Conservation (phyloP, 2,113 vertebrate genomes). For the Upupa epops region DNA sequence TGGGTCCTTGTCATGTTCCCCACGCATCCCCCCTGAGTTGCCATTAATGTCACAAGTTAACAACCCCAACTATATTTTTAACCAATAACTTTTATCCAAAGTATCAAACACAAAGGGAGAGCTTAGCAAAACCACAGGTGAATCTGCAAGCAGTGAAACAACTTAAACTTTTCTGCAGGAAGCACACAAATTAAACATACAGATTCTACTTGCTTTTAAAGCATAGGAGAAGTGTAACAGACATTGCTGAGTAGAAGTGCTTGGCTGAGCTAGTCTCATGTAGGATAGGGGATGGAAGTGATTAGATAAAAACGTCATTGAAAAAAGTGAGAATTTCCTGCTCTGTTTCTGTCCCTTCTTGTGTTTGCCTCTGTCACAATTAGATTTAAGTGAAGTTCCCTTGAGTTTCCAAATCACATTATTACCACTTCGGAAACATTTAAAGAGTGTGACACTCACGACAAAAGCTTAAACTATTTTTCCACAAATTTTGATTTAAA, state of each 20-base stretch:
- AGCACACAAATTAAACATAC: no score
- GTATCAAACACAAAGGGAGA: no score
- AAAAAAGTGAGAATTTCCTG: neutral
- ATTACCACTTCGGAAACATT: neutral
- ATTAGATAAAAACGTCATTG: conserved; percentile 23
- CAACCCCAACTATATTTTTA: no score
- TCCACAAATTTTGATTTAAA: conserved; percentile 45
- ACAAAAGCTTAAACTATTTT: conserved; percentile 47
- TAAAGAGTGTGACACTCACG: neutral
- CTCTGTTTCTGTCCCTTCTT: neutral
- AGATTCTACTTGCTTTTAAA: no score
- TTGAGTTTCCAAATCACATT: neutral
- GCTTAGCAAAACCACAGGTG: no score
- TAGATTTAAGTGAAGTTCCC: neutral
- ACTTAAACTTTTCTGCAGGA: no score
- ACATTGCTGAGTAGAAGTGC: neutral
- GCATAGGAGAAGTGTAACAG: neutral
- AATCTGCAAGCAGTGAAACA: no score
- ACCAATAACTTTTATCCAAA: no score
- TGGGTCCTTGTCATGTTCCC: no score
- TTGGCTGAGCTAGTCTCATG: neutral
- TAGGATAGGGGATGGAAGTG: neutral
- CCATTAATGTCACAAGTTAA: no score
- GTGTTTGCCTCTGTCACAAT: neutral
- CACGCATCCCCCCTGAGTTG: no score